phyloP scores from a whole-genome alignment of 2,888 invertebrate genomes.

The Acrobasis repandana region DNA sequence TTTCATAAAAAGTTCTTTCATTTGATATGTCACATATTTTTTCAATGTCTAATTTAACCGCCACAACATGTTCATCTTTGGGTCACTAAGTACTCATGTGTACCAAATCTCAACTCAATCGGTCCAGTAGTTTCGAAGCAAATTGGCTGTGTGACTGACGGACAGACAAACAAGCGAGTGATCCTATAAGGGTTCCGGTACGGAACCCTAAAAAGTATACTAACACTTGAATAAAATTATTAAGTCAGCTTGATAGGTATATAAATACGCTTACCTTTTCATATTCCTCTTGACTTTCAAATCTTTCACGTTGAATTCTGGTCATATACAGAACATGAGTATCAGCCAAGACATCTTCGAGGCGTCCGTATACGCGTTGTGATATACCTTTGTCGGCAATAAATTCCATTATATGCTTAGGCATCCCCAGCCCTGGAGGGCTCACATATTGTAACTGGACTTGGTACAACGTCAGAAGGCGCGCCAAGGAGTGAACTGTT shows the following conservation, averaged over 20 bases:
- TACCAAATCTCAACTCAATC: too few species aligned
- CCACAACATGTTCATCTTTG: too few species aligned
- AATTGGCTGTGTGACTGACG: too few species aligned
- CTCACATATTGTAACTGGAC: constrained; percentile 96
- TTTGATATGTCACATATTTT: too few species aligned
- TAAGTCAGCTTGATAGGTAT: background rate
- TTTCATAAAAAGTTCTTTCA: too few species aligned
- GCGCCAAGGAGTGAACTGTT: constrained; percentile 98
- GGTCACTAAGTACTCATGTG: too few species aligned
- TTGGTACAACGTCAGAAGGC: constrained; percentile 96
- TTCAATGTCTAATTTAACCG: too few species aligned
- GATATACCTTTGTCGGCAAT: constrained; percentile 89
- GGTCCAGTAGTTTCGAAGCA: too few species aligned
- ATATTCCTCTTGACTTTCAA: constrained; percentile 92
- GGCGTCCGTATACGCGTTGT: constrained; percentile 87
- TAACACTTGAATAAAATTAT: too few species aligned
- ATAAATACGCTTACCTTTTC: constrained; percentile 85
- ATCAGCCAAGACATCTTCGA: constrained; percentile 94
- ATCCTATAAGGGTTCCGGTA: too few species aligned
- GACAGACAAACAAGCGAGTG: too few species aligned
- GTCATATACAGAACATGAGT: constrained; percentile 99
- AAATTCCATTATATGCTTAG: constrained; percentile 90
- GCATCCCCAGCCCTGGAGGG: constrained; percentile 95
- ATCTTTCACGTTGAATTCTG: constrained; percentile 97
- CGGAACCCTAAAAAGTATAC: too few species aligned